phyloP scores from a whole-genome alignment of 2,113 vertebrate species.

The Trinectes maculatus region DNA sequence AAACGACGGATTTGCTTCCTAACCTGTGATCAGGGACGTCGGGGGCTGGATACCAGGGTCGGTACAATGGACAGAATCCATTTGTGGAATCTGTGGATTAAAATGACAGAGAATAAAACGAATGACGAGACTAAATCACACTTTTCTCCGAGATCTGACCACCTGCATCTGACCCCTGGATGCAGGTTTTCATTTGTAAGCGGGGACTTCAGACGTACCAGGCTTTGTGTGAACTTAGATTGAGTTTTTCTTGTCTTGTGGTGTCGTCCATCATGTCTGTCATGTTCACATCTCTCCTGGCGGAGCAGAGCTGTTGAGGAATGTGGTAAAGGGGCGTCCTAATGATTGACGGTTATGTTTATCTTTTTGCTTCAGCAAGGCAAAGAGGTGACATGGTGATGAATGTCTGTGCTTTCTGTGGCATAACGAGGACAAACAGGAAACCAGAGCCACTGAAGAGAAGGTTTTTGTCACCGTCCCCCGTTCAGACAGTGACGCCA shows the following conservation, averaged over 20 bases:
- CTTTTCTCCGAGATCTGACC: too few species aligned
- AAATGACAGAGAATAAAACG: background rate
- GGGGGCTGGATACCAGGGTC: background rate
- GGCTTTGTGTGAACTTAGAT: background rate
- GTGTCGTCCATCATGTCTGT: constrained; percentile 58
- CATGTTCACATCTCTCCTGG: constrained; percentile 22
- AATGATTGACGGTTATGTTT: background rate
- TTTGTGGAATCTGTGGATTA: background rate
- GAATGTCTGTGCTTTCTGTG: constrained; percentile 1
- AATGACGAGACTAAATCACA: background rate
- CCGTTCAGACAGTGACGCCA: too few species aligned
- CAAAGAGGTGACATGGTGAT: constrained; percentile 7
- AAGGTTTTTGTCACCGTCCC: too few species aligned
- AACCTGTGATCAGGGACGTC: background rate
- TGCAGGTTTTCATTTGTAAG: background rate
- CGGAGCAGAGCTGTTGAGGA: constrained; percentile 36
- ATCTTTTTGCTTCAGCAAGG: constrained; percentile 1
- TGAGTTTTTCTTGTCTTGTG: constrained; percentile 8
- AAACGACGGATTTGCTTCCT: background rate
- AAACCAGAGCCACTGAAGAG: too few species aligned
- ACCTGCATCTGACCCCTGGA: too few species aligned
- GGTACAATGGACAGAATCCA: background rate
- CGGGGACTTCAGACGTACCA: background rate
- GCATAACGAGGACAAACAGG: too few species aligned
- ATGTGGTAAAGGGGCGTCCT: constrained; percentile 21